These are phyloP conservation scores for Leucophenga montana DNA, from an alignment of 2,888 invertebrate genomes.

Conservation along the genomic window DNA sequence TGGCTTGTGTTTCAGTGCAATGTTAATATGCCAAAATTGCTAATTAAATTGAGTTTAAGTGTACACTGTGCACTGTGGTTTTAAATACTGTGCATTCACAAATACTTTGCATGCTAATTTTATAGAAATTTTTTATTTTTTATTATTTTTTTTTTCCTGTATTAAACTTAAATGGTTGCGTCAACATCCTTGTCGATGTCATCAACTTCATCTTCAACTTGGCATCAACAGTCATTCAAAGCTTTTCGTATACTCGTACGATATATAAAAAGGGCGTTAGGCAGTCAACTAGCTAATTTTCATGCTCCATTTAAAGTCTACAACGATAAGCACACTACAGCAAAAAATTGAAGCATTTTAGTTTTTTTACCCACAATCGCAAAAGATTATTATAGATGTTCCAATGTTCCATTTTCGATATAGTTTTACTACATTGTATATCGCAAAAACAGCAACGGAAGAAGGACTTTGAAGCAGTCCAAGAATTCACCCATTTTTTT, in stretches of 20 bases:
- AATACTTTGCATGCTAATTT: conserved; percentile 16
- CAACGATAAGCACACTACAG: conserved; percentile 25
- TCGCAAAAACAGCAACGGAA: no score
- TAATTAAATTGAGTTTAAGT: conserved; percentile 54
- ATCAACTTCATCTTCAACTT: conserved; percentile 14
- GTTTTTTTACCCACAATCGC: neutral
- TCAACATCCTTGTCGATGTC: no score
- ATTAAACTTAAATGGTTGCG: conserved; percentile 8
- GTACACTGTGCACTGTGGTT: neutral
- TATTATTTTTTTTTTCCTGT: no score
- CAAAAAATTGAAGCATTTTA: neutral
- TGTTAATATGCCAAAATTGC: conserved; percentile 49
- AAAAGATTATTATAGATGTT: no score
- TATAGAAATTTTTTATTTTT: neutral
- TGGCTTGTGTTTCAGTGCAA: neutral
- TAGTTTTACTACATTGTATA: no score
- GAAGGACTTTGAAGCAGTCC: no score
- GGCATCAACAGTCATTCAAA: conserved; percentile 52
- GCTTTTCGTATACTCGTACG: conserved; percentile 61
- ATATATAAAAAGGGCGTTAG: conserved; percentile 41
- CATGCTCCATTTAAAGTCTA: conserved; percentile 67
- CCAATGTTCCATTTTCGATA: no score
- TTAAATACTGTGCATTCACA: neutral
- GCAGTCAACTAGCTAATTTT: conserved; percentile 68
- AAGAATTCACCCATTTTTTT: no score